Evolutionary conservation across 2,797 vertebrate species (phyloP).

Genomic region (Gadopsis bispinosus): DNA sequence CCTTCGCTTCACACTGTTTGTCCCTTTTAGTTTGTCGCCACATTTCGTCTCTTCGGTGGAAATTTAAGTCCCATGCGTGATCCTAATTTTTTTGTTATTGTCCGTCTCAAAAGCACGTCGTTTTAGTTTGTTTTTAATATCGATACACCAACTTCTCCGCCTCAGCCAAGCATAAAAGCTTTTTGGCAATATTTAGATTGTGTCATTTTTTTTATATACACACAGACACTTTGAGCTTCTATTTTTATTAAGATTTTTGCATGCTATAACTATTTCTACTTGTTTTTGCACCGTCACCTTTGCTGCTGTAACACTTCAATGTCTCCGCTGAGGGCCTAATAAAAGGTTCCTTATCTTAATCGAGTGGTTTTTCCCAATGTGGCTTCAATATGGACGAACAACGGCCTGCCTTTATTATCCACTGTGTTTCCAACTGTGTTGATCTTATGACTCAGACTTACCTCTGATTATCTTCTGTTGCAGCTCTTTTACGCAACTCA

Average conservation of each 20-base stretch:
- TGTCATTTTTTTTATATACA: neutral
- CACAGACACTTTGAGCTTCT: no score
- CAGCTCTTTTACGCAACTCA: slow-evolving; percentile 8
- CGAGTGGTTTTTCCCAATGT: no score
- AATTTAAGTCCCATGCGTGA: neutral
- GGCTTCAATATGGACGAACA: neutral
- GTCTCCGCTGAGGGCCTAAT: no score
- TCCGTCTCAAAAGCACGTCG: neutral
- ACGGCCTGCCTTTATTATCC: slow-evolving; percentile 36
- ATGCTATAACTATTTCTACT: no score
- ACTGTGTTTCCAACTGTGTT: slow-evolving; percentile 16
- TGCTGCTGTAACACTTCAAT: no score
- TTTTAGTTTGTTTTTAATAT: neutral
- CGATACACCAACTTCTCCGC: neutral
- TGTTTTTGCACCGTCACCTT: no score
- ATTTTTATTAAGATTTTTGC: no score
- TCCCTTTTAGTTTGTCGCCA: no score
- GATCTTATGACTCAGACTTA: slow-evolving; percentile 38
- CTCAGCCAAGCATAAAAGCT: neutral
- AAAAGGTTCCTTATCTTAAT: no score
- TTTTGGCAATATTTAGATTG: neutral
- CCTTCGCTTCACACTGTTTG: neutral
- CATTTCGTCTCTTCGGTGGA: neutral
- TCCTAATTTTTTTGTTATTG: neutral
- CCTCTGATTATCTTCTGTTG: slow-evolving; percentile 21